Conservation (phyloP, 1,140 invertebrate species). For the Trypoxylus dichotomus region DNA sequence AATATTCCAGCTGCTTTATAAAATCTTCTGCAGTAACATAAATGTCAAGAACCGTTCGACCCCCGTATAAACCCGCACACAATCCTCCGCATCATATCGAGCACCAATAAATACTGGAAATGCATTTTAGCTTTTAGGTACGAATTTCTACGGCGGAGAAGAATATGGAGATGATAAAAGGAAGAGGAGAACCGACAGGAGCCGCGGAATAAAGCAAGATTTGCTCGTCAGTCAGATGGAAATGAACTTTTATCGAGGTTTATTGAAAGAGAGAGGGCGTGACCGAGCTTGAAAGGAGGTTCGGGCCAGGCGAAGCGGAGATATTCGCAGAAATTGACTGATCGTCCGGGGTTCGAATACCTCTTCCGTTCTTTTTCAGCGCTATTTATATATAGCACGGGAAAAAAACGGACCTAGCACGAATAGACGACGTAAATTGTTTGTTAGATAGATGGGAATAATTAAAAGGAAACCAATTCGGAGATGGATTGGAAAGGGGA, state of each 20-base stretch:
- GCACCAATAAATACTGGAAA: neutral
- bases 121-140: slow-evolving; percentile 1
- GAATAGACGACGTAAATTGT: neutral
- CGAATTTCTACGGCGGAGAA: neutral
- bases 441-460: neutral
- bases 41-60: too few species aligned
- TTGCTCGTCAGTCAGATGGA: slow-evolving; percentile 18
- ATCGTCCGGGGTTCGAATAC: neutral
- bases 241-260: slow-evolving; percentile 24
- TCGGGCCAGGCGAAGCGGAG: neutral
- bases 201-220: neutral
- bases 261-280: neutral
- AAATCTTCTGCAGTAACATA: too few species aligned
- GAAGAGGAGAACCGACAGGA: neutral
- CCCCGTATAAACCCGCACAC: neutral
- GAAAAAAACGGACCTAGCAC: neutral
- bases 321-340: slow-evolving; percentile 18
- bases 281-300: neutral
- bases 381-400: neutral
- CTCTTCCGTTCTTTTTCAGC: neutral
- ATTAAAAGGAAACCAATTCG: neutral
- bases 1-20: too few species aligned
- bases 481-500: too few species aligned
- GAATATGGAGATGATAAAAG: neutral
- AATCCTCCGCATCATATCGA: neutral